phyloP scores from a whole-genome alignment of 2,797 vertebrate genomes.

The Platalea minor region DNA sequence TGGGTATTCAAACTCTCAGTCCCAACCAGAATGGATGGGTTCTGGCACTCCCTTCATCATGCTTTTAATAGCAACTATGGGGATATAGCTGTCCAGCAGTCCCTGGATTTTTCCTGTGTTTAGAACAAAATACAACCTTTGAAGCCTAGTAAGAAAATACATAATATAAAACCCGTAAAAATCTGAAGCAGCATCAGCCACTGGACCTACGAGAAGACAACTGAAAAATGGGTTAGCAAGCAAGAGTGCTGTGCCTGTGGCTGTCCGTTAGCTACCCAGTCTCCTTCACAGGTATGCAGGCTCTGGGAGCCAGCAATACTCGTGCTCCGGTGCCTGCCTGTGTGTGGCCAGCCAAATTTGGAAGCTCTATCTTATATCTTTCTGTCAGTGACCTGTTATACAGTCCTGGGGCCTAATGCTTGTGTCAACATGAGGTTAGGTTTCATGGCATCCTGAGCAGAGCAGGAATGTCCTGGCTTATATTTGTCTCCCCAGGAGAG shows the following conservation, averaged over 20 bases:
- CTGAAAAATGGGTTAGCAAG: not conserved
- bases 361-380: slow-evolving; percentile 60
- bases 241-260: not conserved
- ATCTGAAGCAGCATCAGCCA: not conserved
- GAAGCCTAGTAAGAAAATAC: not conserved
- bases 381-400: slow-evolving; percentile 68
- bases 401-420: slow-evolving; percentile 64
- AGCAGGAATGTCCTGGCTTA: slow-evolving; percentile 61
- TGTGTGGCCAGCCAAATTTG: slow-evolving; percentile 67
- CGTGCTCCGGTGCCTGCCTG: slow-evolving; percentile 4
- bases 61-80: not conserved
- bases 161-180: not conserved
- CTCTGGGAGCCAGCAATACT: not conserved
- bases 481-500: slow-evolving; percentile 49
- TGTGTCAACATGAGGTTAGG: slow-evolving; percentile 71
- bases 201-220: not conserved
- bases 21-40: not conserved
- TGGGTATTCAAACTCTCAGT: not conserved
- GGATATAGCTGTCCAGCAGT: not conserved
- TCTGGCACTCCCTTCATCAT: not conserved
- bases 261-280: not conserved
- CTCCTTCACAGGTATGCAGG: not conserved
- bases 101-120: not conserved
- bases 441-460: slow-evolving; percentile 64
- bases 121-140: not conserved